Base-by-base conservation (phyloP, 2,888 invertebrate species). In the Esperia sulphurella region DNA sequence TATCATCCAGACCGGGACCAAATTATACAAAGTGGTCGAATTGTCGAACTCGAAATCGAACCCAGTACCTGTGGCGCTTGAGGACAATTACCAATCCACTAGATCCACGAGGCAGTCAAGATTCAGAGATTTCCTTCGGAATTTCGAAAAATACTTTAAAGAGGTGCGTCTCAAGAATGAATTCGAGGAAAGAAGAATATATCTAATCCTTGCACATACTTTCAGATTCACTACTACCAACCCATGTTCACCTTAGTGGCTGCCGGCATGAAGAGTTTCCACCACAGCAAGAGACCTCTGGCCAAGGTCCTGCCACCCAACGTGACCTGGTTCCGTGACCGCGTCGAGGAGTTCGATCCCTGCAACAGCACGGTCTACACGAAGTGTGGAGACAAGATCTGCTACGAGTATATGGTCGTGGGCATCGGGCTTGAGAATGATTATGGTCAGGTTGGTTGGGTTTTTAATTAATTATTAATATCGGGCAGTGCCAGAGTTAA, bases 171-270 rank as follows among this genome's bases (percentile, higher is more conserved):
- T n/a, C n/a, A n/a, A n/a, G n/a, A n/a, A n/a, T n/a, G n/a, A n/a
- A n/a, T n/a, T n/a, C n/a, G n/a, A n/a, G n/a, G n/a, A n/a, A n/a
- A n/a, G n/a, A n/a, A n/a, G n/a, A n/a, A n/a, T n/a, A n/a, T n/a
- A n/a, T n/a, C n/a, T n/a, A 21, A 21, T 3, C 3, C 21, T 5
- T 21, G 21, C n/a, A 21, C 5, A 3, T 8, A 21, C 53, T 55
- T 38, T 10, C 63, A 95, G 95, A 80, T 88, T 50, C 98, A 98
- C 80, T 98, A 96, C 80, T 98, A 98, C 81, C 98, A 99, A 81
- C 96, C 98, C 0, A 90, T 96, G 75, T 98, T 97, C 83, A 97
- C 98, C 0, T 83, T 99, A 46, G 93, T 98, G 46, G 98, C 97
- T 0, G 97, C 95, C 3, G 98, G 98, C 0, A 91, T 97, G 62